Evolutionary conservation across 2,797 vertebrate genomes (phyloP).

Genomic region (Pempheris klunzingeri): DNA sequence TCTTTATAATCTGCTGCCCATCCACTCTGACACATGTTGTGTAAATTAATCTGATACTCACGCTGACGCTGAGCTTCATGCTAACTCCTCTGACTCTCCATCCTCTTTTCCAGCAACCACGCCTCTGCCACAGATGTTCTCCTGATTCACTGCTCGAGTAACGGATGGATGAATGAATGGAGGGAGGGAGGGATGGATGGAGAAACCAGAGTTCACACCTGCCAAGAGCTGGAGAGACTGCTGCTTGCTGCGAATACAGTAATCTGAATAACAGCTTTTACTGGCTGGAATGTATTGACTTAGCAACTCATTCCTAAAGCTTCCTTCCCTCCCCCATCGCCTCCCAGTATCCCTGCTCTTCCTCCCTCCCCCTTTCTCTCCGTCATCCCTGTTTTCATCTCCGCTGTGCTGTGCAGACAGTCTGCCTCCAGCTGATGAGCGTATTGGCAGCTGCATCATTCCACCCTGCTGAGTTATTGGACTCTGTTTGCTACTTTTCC

Average conservation of each 20-base stretch:
- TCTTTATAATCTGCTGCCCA: conserved; percentile 69
- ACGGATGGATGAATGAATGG: background rate
- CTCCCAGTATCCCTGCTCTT: conserved; percentile 14
- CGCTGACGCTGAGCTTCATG: conserved; percentile 42
- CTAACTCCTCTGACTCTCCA: conserved; percentile 47
- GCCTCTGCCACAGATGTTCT: conserved; percentile 41
- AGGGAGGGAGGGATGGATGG: conserved; percentile 11
- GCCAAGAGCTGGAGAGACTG: conserved; percentile 54
- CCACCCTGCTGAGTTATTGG: conserved; percentile 81
- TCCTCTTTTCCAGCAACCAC: conserved; percentile 38
- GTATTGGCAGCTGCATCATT: conserved; percentile 81
- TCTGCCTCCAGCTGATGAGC: conserved; percentile 76
- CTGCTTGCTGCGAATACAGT: conserved; percentile 49
- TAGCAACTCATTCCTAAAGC: conserved; percentile 73
- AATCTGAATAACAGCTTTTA: conserved; percentile 80
- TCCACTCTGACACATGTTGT: conserved; percentile 64
- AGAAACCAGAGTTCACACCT: conserved; percentile 42
- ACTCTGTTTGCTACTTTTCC: conserved; percentile 62
- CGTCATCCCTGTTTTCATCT: conserved; percentile 45
- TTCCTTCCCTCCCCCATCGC: conserved; percentile 23
- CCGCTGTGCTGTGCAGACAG: conserved; percentile 40
- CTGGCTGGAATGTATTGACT: conserved; percentile 76
- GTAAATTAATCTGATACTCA: conserved; percentile 72
- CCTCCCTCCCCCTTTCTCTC: conserved; percentile 9
- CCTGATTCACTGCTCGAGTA: conserved; percentile 32